Evolutionary conservation across 2,113 vertebrate species (phyloP).

Genomic region (Forbesichthys papilliferus): DNA sequence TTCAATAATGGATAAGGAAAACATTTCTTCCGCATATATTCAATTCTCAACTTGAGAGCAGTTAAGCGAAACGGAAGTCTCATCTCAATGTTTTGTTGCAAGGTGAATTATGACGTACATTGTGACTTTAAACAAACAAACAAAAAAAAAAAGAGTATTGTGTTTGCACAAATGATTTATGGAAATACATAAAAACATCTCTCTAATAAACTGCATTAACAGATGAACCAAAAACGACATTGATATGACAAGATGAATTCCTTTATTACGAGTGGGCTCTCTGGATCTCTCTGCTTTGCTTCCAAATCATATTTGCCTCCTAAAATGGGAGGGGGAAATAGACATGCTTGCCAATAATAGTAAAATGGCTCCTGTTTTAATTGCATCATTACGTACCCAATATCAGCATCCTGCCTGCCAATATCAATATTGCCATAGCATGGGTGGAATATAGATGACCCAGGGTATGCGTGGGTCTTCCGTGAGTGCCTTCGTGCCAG

Average conservation of each 20-base stretch:
- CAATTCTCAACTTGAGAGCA: conserved; percentile 71
- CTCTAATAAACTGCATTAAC: conserved; percentile 73
- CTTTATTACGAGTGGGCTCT: conserved; percentile 75
- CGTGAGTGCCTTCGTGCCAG: conserved; percentile 67
- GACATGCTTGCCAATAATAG: conserved; percentile 78
- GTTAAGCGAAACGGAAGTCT: conserved; percentile 73
- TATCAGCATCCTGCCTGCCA: conserved; percentile 82
- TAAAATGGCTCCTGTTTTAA: conserved; percentile 82
- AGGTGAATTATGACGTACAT: conserved; percentile 69
- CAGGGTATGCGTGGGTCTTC: conserved; percentile 77
- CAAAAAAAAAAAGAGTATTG: conserved; percentile 42
- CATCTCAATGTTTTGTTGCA: conserved; percentile 68
- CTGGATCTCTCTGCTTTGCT: conserved; percentile 66
- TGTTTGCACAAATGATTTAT: conserved; percentile 53
- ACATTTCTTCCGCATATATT: conserved; percentile 70
- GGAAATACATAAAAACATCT: conserved; percentile 46
- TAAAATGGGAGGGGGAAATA: conserved; percentile 60
- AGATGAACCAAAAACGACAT: conserved; percentile 65
- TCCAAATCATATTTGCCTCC: conserved; percentile 81
- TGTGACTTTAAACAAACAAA: conserved; percentile 41
- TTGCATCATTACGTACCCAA: conserved; percentile 83
- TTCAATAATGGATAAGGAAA: conserved; percentile 74
- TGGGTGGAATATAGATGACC: conserved; percentile 83
- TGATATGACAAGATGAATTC: conserved; percentile 75
- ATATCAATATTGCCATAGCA: conserved; percentile 83